phyloP scores from a whole-genome alignment of 2,113 vertebrate genomes.

The Neoarius graeffei region DNA sequence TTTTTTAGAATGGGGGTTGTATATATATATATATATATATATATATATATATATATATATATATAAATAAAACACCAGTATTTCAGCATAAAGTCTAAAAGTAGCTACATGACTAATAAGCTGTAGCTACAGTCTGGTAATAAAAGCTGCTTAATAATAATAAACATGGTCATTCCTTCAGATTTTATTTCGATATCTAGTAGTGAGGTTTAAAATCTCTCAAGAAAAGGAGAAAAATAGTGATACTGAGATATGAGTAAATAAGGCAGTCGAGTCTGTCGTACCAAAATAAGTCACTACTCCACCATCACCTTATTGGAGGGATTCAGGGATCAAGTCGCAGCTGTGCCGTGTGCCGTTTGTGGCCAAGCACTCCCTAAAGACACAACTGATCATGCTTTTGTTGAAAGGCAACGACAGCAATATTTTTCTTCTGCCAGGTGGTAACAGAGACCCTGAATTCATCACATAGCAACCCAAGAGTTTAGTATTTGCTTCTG shows the following conservation, averaged over 20 bases:
- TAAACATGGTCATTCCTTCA: neutral
- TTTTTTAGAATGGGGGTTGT: too few species aligned
- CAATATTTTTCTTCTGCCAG: neutral
- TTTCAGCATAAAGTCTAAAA: neutral
- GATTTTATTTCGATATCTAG: neutral
- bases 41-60: too few species aligned
- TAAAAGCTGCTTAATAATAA: neutral
- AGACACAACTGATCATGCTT: neutral
- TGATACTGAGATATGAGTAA: neutral
- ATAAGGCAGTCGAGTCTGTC: neutral
- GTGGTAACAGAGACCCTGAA: neutral
- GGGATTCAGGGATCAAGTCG: neutral
- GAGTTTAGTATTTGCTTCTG: neutral
- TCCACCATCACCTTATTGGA: neutral
- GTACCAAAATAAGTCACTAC: neutral
- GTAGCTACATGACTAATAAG: neutral
- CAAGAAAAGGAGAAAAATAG: neutral
- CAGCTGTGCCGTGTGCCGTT: constrained; percentile 13
- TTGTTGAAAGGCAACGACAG: neutral
- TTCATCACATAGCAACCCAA: neutral
- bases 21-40: too few species aligned
- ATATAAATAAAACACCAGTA: neutral
- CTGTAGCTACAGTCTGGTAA: neutral
- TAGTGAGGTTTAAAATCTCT: neutral
- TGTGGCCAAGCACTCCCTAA: constrained; percentile 6